Percentiles rank a stretch among this genome's conserved stretches.
Evolutionary conservation across 2,113 vertebrate genomes (phyloP).

Genomic region (Macaca nemestrina): DNA sequence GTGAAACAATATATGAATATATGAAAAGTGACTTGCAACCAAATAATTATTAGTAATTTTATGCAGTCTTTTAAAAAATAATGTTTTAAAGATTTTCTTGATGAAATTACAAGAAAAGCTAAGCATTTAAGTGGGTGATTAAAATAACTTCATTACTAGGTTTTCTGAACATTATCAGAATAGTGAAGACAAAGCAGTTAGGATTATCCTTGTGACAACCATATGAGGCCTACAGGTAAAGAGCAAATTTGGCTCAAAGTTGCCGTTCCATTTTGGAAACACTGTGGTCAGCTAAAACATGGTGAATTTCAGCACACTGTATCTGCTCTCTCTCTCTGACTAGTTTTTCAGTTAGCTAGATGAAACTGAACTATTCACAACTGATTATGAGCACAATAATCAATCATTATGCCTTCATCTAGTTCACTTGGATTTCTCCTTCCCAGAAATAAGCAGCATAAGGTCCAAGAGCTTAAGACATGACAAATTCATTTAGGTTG

Average conservation of each 20-base stretch:
- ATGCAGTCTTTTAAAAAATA: background rate
- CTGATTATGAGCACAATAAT: background rate
- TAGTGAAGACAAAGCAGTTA: background rate
- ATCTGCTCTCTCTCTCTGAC: background rate
- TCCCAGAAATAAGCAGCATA: background rate
- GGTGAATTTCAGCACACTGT: background rate
- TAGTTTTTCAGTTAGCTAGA: background rate
- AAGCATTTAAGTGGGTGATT: background rate
- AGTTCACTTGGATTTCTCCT: background rate
- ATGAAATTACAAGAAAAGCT: background rate
- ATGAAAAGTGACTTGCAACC: background rate
- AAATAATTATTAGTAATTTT: background rate
- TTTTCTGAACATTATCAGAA: constrained; percentile 12
- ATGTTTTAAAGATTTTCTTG: background rate
- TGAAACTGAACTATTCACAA: background rate
- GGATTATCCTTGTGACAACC: background rate
- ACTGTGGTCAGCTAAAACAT: background rate
- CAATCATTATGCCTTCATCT: background rate
- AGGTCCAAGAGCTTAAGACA: constrained; percentile 10
- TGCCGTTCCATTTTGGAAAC: background rate
- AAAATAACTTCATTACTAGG: background rate
- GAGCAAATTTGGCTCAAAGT: background rate
- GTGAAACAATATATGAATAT: background rate
- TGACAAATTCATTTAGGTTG: constrained; percentile 20
- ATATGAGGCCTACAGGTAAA: background rate